Percentiles rank a stretch among this genome's conserved stretches.
Conservation (phyloP, 2,113 vertebrate genomes). For the Colaptes auratus region DNA sequence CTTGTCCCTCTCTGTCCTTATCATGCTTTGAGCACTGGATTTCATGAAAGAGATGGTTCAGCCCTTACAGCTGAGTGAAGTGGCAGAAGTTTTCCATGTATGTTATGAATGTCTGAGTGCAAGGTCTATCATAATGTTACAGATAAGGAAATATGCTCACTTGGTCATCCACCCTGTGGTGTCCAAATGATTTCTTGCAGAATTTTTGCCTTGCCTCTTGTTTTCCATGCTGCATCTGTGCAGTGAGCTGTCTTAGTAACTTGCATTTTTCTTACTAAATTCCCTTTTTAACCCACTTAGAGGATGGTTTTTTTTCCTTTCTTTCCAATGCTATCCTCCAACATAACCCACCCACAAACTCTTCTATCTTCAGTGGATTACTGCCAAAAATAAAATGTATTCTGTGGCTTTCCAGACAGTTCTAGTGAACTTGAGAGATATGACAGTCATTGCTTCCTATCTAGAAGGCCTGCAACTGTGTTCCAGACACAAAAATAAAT, state of each 20-base stretch:
- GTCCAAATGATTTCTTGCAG: not conserved
- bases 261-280: not conserved
- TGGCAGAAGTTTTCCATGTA: not conserved
- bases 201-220: not conserved
- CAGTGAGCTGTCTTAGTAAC: not conserved
- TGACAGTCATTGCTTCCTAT: not conserved
- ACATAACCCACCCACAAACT: not conserved
- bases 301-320: not conserved
- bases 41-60: not conserved
- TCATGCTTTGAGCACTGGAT: not conserved
- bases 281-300: not conserved
- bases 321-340: not conserved
- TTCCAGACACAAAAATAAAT: not conserved
- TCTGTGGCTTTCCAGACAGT: not conserved
- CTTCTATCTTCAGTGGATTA: not conserved
- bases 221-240: not conserved
- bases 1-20: not conserved
- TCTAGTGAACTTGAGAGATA: not conserved
- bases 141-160: not conserved
- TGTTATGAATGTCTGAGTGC: not conserved
- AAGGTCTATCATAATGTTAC: not conserved
- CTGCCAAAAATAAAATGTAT: not conserved
- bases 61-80: not conserved
- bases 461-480: not conserved
- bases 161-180: not conserved